Conservation (phyloP, 2,113 vertebrate species). For the Centropus bengalensis region DNA sequence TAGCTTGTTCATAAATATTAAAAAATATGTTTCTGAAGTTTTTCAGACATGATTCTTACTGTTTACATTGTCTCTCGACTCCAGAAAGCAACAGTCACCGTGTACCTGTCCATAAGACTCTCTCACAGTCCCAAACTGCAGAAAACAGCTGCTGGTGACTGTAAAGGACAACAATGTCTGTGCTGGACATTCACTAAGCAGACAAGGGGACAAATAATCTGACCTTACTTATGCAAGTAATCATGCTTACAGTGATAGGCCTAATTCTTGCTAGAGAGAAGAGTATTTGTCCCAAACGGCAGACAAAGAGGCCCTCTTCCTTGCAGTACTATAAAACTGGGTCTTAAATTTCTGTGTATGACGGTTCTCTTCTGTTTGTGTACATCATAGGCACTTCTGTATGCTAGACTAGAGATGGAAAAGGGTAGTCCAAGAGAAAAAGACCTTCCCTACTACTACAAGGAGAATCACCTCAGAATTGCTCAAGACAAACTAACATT, state of each 20-base stretch:
- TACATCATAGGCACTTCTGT: not conserved
- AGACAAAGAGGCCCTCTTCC: not conserved
- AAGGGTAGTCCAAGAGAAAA: not conserved
- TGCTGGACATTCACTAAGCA: not conserved
- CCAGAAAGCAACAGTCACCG: not conserved
- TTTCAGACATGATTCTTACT: conserved; percentile 8
- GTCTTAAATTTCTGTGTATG: not conserved
- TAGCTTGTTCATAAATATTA: conserved; percentile 67
- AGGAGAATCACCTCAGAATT: not conserved
- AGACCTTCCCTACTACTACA: not conserved
- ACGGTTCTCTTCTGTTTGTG: not conserved
- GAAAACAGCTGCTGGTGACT: not conserved
- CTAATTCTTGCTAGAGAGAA: not conserved
- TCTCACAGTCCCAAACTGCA: not conserved
- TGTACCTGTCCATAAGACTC: not conserved
- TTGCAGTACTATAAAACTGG: not conserved
- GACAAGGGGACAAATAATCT: not conserved
- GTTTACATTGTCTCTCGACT: conserved; percentile 8
- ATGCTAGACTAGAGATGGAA: not conserved
- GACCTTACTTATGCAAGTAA: conserved; percentile 18
- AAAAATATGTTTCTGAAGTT: conserved; percentile 47
- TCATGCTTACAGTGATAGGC: not conserved
- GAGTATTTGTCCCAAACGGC: not conserved
- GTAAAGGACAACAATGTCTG: not conserved
- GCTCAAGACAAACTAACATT: not conserved